These are phyloP conservation scores for Psammodynastes pulverulentus DNA, from an alignment of 2,113 vertebrate genomes.

Conservation along the genomic window DNA sequence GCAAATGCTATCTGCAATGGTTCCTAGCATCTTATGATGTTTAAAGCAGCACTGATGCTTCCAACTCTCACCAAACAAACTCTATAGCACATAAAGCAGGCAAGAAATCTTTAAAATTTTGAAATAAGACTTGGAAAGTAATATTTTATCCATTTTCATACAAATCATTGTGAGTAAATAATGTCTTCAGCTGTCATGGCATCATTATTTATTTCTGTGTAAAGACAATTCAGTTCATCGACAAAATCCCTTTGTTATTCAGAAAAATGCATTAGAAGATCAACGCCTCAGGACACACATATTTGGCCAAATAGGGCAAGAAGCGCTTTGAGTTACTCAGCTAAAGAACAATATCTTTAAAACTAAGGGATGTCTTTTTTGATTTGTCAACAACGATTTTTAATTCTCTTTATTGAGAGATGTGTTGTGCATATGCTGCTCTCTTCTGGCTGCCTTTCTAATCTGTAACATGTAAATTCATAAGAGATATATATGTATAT, in stretches of 20 bases:
- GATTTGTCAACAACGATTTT: conserved; percentile 41
- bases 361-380: conserved; percentile 9
- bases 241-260: not conserved
- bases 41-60: not conserved
- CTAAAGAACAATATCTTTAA: not conserved
- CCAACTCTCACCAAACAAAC: not conserved
- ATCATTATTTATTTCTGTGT: not conserved
- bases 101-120: no score
- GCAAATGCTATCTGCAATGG: not conserved
- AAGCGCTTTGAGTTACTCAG: not conserved
- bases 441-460: conserved; percentile 70
- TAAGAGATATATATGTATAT: conserved; percentile 9
- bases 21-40: not conserved
- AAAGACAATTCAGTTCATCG: not conserved
- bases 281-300: not conserved
- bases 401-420: conserved; percentile 42
- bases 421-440: conserved; percentile 70
- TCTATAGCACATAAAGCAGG: not conserved
- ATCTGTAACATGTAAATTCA: conserved; percentile 64
- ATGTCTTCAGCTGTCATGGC: conserved; percentile 3
- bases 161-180: not conserved
- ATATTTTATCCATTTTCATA: not conserved
- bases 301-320: not conserved
- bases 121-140: not conserved
- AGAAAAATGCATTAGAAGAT: not conserved